A percentile compares a stretch with the other conserved stretches of the same genome.
Evolutionary conservation across 2,797 vertebrate genomes (phyloP).

Genomic region (Chaetophractus vellerosus): DNA sequence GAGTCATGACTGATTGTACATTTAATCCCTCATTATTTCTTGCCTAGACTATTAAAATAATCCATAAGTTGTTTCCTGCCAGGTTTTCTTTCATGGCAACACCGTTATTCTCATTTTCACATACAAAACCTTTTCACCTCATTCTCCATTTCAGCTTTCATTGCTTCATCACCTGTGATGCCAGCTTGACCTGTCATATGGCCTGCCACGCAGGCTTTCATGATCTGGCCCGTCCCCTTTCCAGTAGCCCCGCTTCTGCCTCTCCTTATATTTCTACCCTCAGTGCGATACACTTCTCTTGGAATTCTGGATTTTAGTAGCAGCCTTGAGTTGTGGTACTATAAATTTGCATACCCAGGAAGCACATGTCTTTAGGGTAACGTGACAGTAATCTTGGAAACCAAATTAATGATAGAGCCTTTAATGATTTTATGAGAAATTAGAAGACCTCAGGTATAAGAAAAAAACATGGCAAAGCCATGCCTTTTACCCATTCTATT

Average conservation of each 20-base stretch:
- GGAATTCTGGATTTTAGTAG: not conserved
- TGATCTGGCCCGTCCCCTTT: not conserved
- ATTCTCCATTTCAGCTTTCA: not conserved
- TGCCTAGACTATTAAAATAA: not conserved
- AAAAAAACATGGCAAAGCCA: not conserved
- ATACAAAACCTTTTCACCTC: not conserved
- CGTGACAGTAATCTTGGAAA: not conserved
- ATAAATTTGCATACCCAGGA: not conserved
- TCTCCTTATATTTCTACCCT: not conserved
- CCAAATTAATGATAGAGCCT: not conserved
- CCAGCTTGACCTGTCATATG: not conserved
- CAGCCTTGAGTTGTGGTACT: not conserved
- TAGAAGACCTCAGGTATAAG: not conserved
- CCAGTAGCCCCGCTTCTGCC: not conserved
- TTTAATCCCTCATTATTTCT: slow-evolving; percentile 4
- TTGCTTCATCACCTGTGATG: not conserved
- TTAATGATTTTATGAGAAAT: not conserved
- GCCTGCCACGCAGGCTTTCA: not conserved
- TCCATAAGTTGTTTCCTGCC: not conserved
- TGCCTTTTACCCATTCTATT: not conserved
- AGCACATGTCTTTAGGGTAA: not conserved
- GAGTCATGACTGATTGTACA: not conserved
- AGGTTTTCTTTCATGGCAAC: not conserved
- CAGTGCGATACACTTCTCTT: not conserved
- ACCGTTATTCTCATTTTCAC: not conserved